Evolutionary conservation across 2,113 vertebrate species (phyloP), one percentile per base, ranked within the genome.

Genomic region (Eupsittula cactorum): DNA sequence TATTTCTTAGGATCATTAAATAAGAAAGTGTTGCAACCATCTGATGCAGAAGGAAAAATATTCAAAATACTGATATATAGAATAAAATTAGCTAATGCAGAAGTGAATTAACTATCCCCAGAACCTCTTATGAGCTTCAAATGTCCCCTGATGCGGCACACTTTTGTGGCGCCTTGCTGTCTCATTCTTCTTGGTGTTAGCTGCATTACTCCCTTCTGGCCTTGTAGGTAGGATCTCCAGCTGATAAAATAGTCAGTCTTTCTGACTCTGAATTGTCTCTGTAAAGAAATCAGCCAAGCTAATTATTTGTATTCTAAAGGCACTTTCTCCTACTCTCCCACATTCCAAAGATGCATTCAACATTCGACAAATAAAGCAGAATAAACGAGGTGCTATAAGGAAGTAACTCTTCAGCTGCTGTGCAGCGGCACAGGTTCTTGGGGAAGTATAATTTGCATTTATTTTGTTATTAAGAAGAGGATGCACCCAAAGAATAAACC

Each of bases 301-400:
- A 78, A 78, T 86, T 78, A 37, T 75, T 94, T 88, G 33, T 67
- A 59, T 94, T 88, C 55, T 90, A 69, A 75, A 91, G 27, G 33
- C 16, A 37, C 23, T 81, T 86, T 84, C 46, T 50, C 82, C 18
- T 86, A 86, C 19, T 63, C 14, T 62, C 88, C 42, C 25, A 33
- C 33, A 33, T 91, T 93, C 62, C 69, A 93, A 78, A 78, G 7
- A 13, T 82, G 16, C 59, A 42, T 49, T 88, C 39, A 35, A 5
- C 16, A 16, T 2, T 55, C 10, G 15, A 11, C 17, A 86, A 92
- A 83, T 23, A 74, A 63, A 83, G 13, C 9, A 74, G 60, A 92
- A 86, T 59, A 74, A 39, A 41, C 7, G 4, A 82, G 35, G 3
- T 8, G 18, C 21, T 44, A 10, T 70, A 59, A 62, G 46, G 87